phyloP scores from a whole-genome alignment of 1,140 invertebrate genomes.

The Drosophila grimshawi region DNA sequence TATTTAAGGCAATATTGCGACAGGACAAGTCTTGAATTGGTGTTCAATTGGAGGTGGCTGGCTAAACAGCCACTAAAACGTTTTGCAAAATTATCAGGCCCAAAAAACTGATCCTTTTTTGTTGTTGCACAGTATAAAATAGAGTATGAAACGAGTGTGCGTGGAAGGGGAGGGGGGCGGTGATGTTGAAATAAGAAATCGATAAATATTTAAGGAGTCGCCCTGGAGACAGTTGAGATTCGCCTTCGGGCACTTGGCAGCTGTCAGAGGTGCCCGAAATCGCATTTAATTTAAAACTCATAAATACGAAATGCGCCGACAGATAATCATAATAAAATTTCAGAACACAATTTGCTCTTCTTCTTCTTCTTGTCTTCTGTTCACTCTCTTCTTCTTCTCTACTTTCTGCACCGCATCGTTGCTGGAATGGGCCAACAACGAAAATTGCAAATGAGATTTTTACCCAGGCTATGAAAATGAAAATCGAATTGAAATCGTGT shows the following conservation, averaged over 20 bases:
- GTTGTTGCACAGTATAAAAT: slow-evolving; percentile 35
- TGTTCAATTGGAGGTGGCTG: slow-evolving; percentile 56
- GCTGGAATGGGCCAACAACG: slow-evolving; percentile 7
- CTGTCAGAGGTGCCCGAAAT: slow-evolving; percentile 53
- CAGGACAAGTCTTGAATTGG: slow-evolving; percentile 43
- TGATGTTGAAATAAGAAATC: slow-evolving; percentile 48
- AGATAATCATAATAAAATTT: slow-evolving; percentile 72
- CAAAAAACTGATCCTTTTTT: slow-evolving; percentile 54
- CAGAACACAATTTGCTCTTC: slow-evolving; percentile 30
- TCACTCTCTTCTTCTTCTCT: neutral
- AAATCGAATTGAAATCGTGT: slow-evolving; percentile 41
- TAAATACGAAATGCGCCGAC: slow-evolving; percentile 73
- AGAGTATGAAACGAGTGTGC: slow-evolving; percentile 16
- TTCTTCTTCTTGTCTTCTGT: neutral
- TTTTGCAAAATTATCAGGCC: slow-evolving; percentile 70
- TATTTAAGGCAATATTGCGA: slow-evolving; percentile 69
- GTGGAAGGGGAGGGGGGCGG: neutral
- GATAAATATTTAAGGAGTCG: slow-evolving; percentile 77
- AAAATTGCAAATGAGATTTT: slow-evolving; percentile 64
- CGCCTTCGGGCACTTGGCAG: slow-evolving; percentile 7
- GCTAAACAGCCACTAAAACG: slow-evolving; percentile 65
- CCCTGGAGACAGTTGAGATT: slow-evolving; percentile 40
- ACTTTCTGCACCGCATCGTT: neutral
- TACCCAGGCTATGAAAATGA: slow-evolving; percentile 33
- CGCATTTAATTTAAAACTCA: slow-evolving; percentile 81